Evolutionary conservation across 1,140 invertebrate genomes (phyloP).

Genomic region (Panulirus ornatus): DNA sequence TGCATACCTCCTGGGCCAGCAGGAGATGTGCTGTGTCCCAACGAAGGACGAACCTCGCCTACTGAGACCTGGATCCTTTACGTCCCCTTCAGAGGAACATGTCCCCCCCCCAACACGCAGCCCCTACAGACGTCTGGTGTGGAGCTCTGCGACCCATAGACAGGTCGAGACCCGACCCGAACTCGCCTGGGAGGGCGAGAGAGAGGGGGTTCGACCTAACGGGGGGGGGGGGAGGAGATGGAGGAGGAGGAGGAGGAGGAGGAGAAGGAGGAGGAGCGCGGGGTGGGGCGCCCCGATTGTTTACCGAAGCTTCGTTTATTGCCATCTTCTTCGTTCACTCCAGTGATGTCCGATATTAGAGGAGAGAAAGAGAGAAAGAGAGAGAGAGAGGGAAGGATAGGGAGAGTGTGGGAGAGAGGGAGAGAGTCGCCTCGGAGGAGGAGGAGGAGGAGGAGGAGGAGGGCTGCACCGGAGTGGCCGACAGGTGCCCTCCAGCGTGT

Average conservation of each 20-base stretch:
- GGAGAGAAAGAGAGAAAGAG: no score
- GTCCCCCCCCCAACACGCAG: neutral
- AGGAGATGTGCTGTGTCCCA: neutral
- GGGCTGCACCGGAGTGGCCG: neutral
- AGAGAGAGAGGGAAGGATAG: no score
- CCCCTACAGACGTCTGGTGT: no score
- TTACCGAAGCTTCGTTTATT: slow-evolving; percentile 25
- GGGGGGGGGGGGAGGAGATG: no score
- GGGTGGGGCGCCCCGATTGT: no score
- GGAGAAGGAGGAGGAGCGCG: no score
- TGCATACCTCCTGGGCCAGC: slow-evolving; percentile 47
- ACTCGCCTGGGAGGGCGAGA: neutral
- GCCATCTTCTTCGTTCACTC: slow-evolving; percentile 6
- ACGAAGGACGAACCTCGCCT: neutral
- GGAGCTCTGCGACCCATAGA: no score
- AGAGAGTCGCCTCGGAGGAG: neutral
- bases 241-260: no score
- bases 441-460: slow-evolving; percentile 5
- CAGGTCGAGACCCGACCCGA: neutral
- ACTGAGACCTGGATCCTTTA: neutral
- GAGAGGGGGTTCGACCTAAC: slow-evolving; percentile 16
- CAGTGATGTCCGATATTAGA: slow-evolving; percentile 1
- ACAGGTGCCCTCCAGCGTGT: neutral
- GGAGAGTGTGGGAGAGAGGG: no score
- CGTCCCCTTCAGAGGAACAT: neutral